phyloP scores from a whole-genome alignment of 2,797 vertebrate species.

The Hozukius guyotensis region DNA sequence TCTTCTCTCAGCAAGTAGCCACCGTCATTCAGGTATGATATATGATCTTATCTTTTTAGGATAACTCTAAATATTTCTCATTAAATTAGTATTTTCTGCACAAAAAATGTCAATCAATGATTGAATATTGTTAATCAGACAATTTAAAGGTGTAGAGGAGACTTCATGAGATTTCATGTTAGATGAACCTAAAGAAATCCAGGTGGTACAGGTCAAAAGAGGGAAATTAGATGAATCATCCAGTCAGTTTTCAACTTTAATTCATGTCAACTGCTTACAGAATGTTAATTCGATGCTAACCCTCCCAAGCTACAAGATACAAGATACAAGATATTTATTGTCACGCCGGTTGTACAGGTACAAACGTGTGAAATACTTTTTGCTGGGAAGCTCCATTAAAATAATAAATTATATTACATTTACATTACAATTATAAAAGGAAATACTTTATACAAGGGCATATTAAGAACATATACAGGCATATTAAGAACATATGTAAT shows the following conservation, averaged over 20 bases:
- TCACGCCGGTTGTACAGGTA: no score
- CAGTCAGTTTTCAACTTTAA: background rate
- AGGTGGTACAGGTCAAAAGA: background rate
- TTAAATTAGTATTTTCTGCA: background rate
- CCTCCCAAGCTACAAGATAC: no score
- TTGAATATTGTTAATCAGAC: background rate
- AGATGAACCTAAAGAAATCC: background rate
- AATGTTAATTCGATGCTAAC: background rate
- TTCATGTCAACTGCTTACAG: background rate
- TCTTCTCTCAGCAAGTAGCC: constrained; percentile 99
- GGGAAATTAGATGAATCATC: background rate
- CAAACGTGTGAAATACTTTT: no score
- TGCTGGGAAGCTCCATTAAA: no score
- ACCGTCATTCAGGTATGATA: constrained; percentile 93
- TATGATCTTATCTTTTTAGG: background rate
- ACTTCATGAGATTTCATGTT: background rate
- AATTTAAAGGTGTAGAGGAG: background rate
- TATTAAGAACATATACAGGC: no score
- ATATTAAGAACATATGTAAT: no score
- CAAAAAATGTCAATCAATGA: background rate
- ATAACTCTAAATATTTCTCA: background rate
- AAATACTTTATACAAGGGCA: no score
- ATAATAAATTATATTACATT: no score
- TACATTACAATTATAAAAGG: no score
- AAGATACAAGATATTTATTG: no score